Conservation (phyloP, 64 coral and sea anemone species). For the Montipora sp. region DNA sequence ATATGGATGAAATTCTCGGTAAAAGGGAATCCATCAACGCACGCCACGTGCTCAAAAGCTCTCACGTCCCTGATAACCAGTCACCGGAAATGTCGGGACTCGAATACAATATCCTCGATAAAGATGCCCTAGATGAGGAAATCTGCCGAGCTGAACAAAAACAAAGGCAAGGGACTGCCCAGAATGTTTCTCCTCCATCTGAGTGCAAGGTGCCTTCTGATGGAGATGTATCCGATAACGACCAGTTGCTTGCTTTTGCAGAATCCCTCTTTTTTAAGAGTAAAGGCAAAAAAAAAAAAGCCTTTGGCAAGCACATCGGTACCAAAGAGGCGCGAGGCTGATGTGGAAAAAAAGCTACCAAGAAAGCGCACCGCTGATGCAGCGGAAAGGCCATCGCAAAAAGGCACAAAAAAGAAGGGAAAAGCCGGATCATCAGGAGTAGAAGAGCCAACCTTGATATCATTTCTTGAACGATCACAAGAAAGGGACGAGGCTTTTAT, state of each 20-base stretch:
- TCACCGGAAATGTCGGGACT: slow-evolving; percentile 4
- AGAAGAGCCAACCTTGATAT: slow-evolving; percentile 33
- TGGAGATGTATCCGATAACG: slow-evolving; percentile 30
- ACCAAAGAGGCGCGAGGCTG: slow-evolving; percentile 9
- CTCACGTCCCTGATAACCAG: background rate
- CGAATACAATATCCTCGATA: slow-evolving; percentile 25
- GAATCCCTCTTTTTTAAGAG: slow-evolving; percentile 53
- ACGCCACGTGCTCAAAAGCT: too few species aligned
- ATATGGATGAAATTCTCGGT: too few species aligned
- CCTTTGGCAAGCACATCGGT: slow-evolving; percentile 29
- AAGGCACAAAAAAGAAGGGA: slow-evolving; percentile 19
- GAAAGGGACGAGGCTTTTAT: slow-evolving; percentile 31
- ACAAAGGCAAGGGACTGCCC: background rate
- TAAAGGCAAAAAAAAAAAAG: slow-evolving; percentile 62
- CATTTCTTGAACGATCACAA: slow-evolving; percentile 25
- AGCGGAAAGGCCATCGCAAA: slow-evolving; percentile 14
- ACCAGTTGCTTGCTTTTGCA: slow-evolving; percentile 23
- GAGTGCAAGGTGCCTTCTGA: slow-evolving; percentile 17
- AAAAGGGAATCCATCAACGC: too few species aligned
- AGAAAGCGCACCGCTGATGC: slow-evolving; percentile 13
- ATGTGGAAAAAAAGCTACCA: slow-evolving; percentile 16
- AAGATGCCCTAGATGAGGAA: slow-evolving; percentile 8
- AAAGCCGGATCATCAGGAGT: slow-evolving; percentile 17
- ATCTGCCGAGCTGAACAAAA: slow-evolving; percentile 13
- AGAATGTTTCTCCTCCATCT: slow-evolving; percentile 42